Base-by-base conservation (phyloP, 2,113 vertebrate species). In the Dolichotis patagonum region DNA sequence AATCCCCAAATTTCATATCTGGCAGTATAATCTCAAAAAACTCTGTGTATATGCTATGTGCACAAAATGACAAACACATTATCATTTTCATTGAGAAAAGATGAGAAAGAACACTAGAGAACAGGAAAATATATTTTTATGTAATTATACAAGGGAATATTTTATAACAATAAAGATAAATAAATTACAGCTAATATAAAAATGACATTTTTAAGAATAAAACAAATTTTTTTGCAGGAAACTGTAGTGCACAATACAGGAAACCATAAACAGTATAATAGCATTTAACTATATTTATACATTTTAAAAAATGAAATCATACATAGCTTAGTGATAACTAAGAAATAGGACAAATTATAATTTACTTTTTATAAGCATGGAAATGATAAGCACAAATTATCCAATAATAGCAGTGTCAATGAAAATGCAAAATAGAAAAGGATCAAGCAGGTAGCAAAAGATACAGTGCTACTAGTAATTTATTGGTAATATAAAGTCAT, bases 141-240 rank as follows among this genome's bases (percentile, higher is more conserved):
- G 56, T 19, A 67, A 13, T 49, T 43, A 87, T 14, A 82, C 3
- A 54, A 60, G 26, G 16, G 78, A 46, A 16, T 38, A 71, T 43
- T 67, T 73, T 77, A 90, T 43, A 78, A 43, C 30, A 83, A 87
- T 41, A 58, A 89, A 95, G 82, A 93, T 81, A 49, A 82, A 62
- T 13, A 65, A 75, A 62, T 17, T 87, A 12, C 0, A 78, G 54
- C 58, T 30, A 58, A 17, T 7, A 58, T 84, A 92, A 77, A 6
- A 62, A 52, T 3, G 2, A 83, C 43, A 67, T 80, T 91, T 91
- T 93, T 54, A 91, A 24, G 12, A 35, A 43, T 5, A 30, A 81
- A 92, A 90, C 11, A 41, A 90, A n/a, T 58, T 69, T 41, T 78
- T 87, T 78, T 77, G 5, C 49, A 90, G 35, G 58, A 54, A 63